A percentile compares a stretch with the other conserved stretches of the same genome.
These are phyloP conservation scores for Drosophila mettleri DNA, from an alignment of 2,888 invertebrate genomes.

Conservation along the genomic window DNA sequence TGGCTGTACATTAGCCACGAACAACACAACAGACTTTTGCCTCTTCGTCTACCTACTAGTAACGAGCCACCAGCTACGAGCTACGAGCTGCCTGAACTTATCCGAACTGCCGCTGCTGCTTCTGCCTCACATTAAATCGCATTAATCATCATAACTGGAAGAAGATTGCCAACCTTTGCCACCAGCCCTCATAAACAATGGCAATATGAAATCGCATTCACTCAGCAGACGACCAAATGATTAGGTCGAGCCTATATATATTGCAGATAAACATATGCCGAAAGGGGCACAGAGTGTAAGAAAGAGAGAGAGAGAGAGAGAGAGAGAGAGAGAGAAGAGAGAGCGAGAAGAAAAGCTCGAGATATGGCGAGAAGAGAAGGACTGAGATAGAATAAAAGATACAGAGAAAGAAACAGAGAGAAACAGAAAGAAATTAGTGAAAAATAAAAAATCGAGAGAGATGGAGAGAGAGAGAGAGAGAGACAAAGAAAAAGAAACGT, in stretches of 20 bases:
- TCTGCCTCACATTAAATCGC: constrained; percentile 18
- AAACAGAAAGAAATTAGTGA: no score
- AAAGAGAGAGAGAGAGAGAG: not conserved
- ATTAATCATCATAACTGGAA: constrained; percentile 44
- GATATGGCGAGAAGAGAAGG: no score
- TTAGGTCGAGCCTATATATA: not conserved
- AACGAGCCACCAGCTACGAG: no score
- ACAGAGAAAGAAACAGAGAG: not conserved
- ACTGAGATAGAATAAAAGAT: no score
- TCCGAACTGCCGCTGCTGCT: not conserved
- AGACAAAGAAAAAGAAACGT: no score
- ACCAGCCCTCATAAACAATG: not conserved
- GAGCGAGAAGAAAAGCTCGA: no score
- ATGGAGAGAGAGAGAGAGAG: no score
- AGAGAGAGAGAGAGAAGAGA: not conserved
- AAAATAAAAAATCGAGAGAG: no score
- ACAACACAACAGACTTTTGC: constrained; percentile 31
- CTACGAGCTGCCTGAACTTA: constrained; percentile 17
- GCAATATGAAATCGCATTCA: not conserved
- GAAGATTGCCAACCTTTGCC: constrained; percentile 24
- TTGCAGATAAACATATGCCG: not conserved
- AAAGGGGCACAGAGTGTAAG: not conserved
- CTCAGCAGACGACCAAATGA: not conserved
- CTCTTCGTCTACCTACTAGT: constrained; percentile 24
- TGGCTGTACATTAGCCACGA: constrained; percentile 49